Percentiles rank a stretch among this genome's conserved stretches.
These are phyloP conservation scores for Heterocephalus glaber DNA, from an alignment of 2,113 vertebrate genomes.

Conservation along the genomic window DNA sequence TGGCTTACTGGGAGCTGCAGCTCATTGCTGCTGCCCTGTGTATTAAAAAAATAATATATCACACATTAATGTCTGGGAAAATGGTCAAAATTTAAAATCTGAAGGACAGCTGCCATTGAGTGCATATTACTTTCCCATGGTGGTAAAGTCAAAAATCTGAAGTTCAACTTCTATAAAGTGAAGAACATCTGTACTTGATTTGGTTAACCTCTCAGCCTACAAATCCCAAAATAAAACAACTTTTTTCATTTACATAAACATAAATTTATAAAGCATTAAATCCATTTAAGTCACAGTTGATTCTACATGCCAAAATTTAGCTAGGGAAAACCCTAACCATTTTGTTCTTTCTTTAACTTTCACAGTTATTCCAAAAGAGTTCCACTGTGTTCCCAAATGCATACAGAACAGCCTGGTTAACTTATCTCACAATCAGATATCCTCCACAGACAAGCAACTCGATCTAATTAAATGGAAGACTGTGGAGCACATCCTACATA, in stretches of 20 bases:
- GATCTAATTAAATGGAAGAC: not conserved
- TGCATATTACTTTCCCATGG: not conserved
- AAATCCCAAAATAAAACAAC: not conserved
- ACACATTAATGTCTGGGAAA: not conserved
- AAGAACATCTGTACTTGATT: not conserved
- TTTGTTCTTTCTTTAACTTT: not conserved
- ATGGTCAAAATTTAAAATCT: not conserved
- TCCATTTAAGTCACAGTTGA: not conserved
- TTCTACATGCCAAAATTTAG: not conserved
- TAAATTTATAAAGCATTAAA: not conserved
- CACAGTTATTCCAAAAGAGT: not conserved
- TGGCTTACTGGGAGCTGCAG: not conserved
- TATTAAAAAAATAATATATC: not conserved
- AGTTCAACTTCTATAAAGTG: not conserved
- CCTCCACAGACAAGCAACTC: not conserved
- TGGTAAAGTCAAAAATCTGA: not conserved
- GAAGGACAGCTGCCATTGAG: not conserved
- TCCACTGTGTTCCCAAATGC: not conserved
- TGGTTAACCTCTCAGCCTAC: not conserved
- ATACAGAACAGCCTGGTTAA: not conserved
- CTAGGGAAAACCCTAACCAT: not conserved
- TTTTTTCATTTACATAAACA: constrained; percentile 2
- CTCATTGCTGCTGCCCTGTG: not conserved
- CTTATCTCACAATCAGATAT: not conserved
- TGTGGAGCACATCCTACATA: not conserved